Evolutionary conservation across 2,888 invertebrate genomes (phyloP), one percentile per base, ranked within the genome.

Genomic region (Pandemis corylana): DNA sequence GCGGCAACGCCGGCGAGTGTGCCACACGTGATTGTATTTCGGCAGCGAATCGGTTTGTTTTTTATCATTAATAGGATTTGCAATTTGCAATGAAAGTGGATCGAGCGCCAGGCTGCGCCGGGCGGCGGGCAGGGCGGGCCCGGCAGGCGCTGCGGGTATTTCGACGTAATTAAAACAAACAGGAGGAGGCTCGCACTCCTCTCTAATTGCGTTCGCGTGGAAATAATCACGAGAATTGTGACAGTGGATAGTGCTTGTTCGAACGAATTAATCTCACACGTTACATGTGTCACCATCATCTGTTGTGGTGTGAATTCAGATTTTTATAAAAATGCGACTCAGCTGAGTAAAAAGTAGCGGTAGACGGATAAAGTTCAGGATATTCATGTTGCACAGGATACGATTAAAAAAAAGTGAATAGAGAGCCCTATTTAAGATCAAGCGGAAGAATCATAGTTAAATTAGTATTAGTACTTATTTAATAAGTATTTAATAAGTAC

Each of bases 151-250:
- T 66, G 82, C 85, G 84, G 89, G 87, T 91, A 90, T 92, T 93
- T 89, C 90, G 87, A 86, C 88, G 93, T 93, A 94, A 94, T 94
- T 93, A 94, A 94, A 93, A 93, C 93, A 93, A 93, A 93, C 92
- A 93, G 89, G 87, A 91, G 89, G 87, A 89, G 89, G 89, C 88
- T 86, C 86, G 86, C 90, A 92, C 91, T 92, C 90, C 90, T 91
- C 90, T 90, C 90, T 93, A 92, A 93, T 94, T 93, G 92, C 90
- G 89, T 90, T 90, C 89, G 88, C 87, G 90, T 91, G 91, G 88
- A 90, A 93, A 92, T 94, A 91, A 93, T 93, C 90, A 91, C 89
- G 85, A 86, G 82, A 85, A 87, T 88, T 88, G 85, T 87, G 84
- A 89, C 87, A 84, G 83, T 84, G 84, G 83, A 87, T 86, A 83